Evolutionary conservation across 2,888 invertebrate species (phyloP), one percentile per base, ranked within the genome.

Genomic region (Synergus umbraculus): DNA sequence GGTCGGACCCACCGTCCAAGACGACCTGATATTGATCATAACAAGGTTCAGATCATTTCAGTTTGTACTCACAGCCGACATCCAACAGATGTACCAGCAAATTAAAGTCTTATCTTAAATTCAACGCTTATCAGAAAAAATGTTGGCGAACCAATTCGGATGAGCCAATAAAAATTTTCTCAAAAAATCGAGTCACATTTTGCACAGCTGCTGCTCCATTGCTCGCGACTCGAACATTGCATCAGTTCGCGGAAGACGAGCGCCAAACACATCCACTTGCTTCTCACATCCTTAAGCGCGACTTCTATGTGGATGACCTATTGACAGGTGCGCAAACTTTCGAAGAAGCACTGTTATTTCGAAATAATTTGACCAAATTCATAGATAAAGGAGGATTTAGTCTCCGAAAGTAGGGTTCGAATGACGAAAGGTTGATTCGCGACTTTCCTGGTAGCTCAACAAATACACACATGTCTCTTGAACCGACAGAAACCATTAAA

Each of bases 31-130:
- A 4, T n/a, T 18, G 3, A 60, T 60, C 18, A 5, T n/a, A 2
- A 2, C n/a, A 9, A 66, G 69, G 3, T 78, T 78, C 58, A 66
- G 78, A 3, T 60, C 60, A 22, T 76, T 64, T 22, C 13, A 66
- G 54, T 18, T 18, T n/a, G 0, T n/a, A 60, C 13, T 78, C 58
- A 18, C 44, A 46, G 58, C 79, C 15, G 79, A 79, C 18, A 76
- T 79, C 41, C 82, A 76, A 7, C 87, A 89, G 78, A 89, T 89
- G 87, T 90, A 86, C 69, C 81, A 86, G 0, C 84, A 83, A 79
- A 69, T 85, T 15, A 15, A 15, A n/a, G 43, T 82, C 0, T 15
- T 60, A 15, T 63, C 77, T 0, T 76, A 79, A 9, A 83, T n/a
- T n/a, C n/a, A 66, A 81, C 7, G 78, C 83, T 37, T 83, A 79